Evolutionary conservation across 1,140 invertebrate species (phyloP), one percentile per base, ranked within the genome.

Genomic region (Trigoniulus corallinus): DNA sequence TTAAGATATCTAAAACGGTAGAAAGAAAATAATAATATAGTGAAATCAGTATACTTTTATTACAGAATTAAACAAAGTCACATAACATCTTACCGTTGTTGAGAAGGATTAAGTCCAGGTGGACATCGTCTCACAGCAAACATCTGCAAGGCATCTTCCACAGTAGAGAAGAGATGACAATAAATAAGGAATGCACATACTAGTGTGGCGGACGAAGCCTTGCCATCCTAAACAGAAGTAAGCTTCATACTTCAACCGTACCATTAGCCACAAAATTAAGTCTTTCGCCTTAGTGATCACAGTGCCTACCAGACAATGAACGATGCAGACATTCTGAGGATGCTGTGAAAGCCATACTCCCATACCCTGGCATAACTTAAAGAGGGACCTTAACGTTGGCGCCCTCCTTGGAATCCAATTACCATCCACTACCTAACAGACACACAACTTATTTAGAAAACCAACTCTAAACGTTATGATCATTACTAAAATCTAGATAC

Each of bases 291-390:
- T n/a, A n/a, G n/a, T n/a, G n/a, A n/a, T n/a, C n/a, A n/a, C n/a
- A n/a, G n/a, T n/a, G n/a, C 74, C 74, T 63, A 88, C 85, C 65
- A 77, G 75, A 59, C 88, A 94, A 62, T 92, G 88, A 29, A 94
- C 73, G 12, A 93, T 81, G 54, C 83, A 80, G 15, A 88, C 75
- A 61, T 85, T 83, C 57, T 81, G 78, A 2, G 80, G 78, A 65
- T 88, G 85, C 37, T 80, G 78, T 42, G 78, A 76, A 13, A 94
- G 67, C 67, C 85, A 92, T 52, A 81, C 76, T 65, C 87, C 84
- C 70, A 95, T 88, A 63, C 87, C 84, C 59, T 85, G 78, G 59
- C 86, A 82, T 20, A 92, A 70, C 74, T 79, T 69, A 60, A 87
- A 91, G 18, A 89, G 70, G 0, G 79, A 79, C 44, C 81, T 75